phyloP scores from a whole-genome alignment of 2,113 vertebrate species.

The Tachuris rubrigastra region DNA sequence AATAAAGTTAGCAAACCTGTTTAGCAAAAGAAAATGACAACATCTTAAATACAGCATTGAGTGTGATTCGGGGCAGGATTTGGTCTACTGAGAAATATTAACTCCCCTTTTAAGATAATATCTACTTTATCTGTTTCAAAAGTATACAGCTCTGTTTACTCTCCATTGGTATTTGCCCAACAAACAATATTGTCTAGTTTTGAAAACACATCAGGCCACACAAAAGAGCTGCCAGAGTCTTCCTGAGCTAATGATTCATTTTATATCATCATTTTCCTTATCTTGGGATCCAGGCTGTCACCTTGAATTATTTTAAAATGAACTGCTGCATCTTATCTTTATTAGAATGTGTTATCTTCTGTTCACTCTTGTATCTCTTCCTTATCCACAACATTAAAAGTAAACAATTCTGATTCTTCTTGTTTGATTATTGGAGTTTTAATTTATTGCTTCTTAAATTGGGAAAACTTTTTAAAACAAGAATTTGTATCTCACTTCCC shows the following conservation, averaged over 20 bases:
- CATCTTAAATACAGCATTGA: background rate
- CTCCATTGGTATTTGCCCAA: background rate
- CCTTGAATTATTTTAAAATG: slow-evolving; percentile 33
- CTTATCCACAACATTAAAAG: background rate
- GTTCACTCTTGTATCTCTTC: background rate
- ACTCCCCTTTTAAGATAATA: background rate
- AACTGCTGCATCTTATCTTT: background rate
- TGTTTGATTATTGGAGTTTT: background rate
- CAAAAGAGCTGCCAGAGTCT: slow-evolving; percentile 29
- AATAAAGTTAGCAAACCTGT: background rate
- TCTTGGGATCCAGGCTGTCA: slow-evolving; percentile 1
- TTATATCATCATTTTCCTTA: background rate
- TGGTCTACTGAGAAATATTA: background rate
- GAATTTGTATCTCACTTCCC: background rate
- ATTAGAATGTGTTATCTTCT: slow-evolving; percentile 11
- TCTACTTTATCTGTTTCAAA: background rate
- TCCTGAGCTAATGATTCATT: background rate
- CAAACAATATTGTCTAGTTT: background rate
- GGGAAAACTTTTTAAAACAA: background rate
- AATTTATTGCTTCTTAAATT: background rate
- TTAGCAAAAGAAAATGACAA: background rate
- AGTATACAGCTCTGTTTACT: background rate
- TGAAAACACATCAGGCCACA: background rate
- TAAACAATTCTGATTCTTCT: background rate
- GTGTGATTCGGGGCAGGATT: background rate